phyloP scores from a whole-genome alignment of 1,140 invertebrate species.

The Laupala kohalensis region DNA sequence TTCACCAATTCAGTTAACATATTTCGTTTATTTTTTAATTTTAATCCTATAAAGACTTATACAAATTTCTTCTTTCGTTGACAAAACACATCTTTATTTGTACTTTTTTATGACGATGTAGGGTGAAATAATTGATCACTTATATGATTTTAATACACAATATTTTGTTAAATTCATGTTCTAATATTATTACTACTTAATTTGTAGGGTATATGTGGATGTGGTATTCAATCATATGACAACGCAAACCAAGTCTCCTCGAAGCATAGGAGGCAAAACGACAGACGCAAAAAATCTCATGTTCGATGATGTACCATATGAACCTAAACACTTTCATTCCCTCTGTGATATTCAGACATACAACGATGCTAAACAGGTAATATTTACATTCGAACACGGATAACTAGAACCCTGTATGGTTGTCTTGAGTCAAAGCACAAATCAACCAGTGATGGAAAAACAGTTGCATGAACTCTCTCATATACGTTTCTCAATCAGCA shows the following conservation, averaged over 20 bases:
- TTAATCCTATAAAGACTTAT: too few species aligned
- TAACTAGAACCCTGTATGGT: too few species aligned
- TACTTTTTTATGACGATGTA: neutral
- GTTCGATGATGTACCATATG: conserved; percentile 47
- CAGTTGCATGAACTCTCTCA: too few species aligned
- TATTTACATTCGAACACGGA: too few species aligned
- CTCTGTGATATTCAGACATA: neutral
- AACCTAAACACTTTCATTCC: conserved; percentile 32
- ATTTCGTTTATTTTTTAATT: too few species aligned
- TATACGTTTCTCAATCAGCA: too few species aligned
- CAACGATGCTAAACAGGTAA: neutral
- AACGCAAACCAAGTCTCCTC: conserved; percentile 34
- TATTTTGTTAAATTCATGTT: neutral
- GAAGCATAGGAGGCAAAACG: conserved; percentile 36
- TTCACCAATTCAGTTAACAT: too few species aligned
- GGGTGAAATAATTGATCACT: neutral
- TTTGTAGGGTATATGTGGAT: conserved; percentile 66
- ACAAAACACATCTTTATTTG: neutral
- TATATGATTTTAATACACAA: neutral
- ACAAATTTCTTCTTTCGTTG: neutral
- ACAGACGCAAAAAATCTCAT: conserved; percentile 30
- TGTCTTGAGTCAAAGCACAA: too few species aligned
- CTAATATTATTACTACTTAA: neutral
- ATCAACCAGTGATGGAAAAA: too few species aligned
- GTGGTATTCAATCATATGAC: conserved; percentile 82